These are phyloP conservation scores for Cryptoleucopteryx plumbea DNA, from an alignment of 2,113 vertebrate species.

Conservation along the genomic window DNA sequence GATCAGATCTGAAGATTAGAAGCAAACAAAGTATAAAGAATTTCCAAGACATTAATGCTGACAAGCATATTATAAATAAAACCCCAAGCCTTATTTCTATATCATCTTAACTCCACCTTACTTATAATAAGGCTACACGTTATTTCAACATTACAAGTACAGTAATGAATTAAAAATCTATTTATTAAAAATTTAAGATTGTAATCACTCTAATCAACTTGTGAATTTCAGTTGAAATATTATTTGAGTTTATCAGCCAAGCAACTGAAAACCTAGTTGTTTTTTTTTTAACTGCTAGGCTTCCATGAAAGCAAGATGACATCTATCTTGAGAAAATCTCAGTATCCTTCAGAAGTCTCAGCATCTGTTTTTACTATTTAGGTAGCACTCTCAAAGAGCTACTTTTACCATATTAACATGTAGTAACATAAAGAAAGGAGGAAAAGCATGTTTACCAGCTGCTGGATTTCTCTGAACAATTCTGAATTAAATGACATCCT, in stretches of 20 bases:
- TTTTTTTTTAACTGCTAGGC: not conserved
- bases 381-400: not conserved
- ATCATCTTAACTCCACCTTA: not conserved
- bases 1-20: not conserved
- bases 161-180: not conserved
- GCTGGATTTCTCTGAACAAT: not conserved
- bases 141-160: not conserved
- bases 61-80: not conserved
- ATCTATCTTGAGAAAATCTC: not conserved
- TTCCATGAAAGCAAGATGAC: not conserved
- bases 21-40: not conserved
- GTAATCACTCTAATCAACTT: not conserved
- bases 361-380: not conserved
- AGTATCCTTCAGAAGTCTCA: not conserved
- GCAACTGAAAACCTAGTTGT: not conserved
- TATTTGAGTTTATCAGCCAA: not conserved
- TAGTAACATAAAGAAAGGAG: not conserved
- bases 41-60: not conserved
- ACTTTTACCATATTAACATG: not conserved
- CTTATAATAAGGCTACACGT: fast-evolving
- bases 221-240: not conserved
- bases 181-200: not conserved
- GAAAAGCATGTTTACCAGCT: not conserved
- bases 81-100: not conserved
- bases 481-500: not conserved